Evolutionary conservation across 2,888 invertebrate species (phyloP).

Genomic region (Dusona sp.): DNA sequence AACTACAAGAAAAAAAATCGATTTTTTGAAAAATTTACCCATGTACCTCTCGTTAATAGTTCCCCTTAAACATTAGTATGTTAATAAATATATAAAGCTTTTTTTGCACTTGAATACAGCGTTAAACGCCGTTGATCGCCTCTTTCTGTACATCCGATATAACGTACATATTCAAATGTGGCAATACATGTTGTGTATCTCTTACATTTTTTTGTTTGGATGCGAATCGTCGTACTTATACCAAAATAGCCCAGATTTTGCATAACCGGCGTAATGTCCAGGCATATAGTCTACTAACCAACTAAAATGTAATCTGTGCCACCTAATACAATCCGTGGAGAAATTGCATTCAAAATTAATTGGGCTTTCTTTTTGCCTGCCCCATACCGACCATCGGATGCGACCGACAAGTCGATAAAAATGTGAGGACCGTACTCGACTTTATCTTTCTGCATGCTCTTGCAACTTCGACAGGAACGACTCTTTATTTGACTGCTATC

Average conservation of each 20-base stretch:
- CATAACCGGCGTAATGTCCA: background rate
- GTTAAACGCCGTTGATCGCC: too few relatives aligned
- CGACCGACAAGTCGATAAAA: background rate
- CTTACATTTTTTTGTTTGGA: background rate
- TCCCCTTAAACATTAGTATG: too few relatives aligned
- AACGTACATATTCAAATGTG: background rate
- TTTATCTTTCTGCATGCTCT: background rate
- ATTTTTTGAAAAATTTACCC: too few relatives aligned
- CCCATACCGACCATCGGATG: background rate
- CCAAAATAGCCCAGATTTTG: background rate
- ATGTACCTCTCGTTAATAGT: too few relatives aligned
- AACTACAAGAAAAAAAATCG: too few relatives aligned
- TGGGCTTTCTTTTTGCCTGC: background rate
- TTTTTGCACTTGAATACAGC: too few relatives aligned
- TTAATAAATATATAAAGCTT: too few relatives aligned
- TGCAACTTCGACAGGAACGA: background rate
- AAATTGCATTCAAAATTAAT: background rate
- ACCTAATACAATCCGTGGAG: background rate
- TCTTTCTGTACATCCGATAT: background rate
- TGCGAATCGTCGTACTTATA: conserved; percentile 1
- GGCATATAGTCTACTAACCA: background rate
- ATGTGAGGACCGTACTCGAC: background rate
- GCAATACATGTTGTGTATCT: background rate
- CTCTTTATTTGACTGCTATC: background rate
- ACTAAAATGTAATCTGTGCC: background rate